Conservation (phyloP, 2,797 vertebrate species). For the Falco cherrug region DNA sequence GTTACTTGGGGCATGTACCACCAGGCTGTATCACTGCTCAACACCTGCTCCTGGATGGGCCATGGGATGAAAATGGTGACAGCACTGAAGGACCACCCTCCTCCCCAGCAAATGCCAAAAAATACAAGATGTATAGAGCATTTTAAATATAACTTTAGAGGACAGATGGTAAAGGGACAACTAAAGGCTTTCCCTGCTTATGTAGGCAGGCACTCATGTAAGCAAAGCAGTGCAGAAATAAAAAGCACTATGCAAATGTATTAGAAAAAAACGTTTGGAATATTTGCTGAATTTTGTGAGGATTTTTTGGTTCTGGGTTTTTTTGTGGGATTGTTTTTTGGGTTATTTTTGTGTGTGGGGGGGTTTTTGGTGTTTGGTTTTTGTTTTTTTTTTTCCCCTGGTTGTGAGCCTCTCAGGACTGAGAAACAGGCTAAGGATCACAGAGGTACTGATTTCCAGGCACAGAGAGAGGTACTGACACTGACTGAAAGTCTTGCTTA, state of each 20-base stretch:
- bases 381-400: too few relatives aligned
- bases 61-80: background rate
- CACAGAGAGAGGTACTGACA: background rate
- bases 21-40: slow-evolving; percentile 1
- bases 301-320: background rate
- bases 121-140: background rate
- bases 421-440: background rate
- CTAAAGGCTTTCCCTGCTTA: background rate
- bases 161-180: background rate
- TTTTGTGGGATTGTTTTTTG: too few relatives aligned
- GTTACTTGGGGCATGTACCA: background rate
- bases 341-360: too few relatives aligned
- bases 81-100: background rate
- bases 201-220: background rate
- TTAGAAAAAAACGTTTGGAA: background rate
- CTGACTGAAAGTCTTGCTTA: background rate
- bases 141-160: background rate
- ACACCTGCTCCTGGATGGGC: slow-evolving; percentile 15
- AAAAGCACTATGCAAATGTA: background rate
- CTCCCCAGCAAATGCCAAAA: background rate
- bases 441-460: background rate
- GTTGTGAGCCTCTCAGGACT: background rate
- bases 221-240: background rate
- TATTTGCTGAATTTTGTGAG: background rate
- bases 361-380: too few relatives aligned